Evolutionary conservation across 37 sponge, comb jelly and placozoan genomes (phyloP), one percentile per base, ranked within the genome.

Genomic region (Diacarnus erythraeanus): DNA sequence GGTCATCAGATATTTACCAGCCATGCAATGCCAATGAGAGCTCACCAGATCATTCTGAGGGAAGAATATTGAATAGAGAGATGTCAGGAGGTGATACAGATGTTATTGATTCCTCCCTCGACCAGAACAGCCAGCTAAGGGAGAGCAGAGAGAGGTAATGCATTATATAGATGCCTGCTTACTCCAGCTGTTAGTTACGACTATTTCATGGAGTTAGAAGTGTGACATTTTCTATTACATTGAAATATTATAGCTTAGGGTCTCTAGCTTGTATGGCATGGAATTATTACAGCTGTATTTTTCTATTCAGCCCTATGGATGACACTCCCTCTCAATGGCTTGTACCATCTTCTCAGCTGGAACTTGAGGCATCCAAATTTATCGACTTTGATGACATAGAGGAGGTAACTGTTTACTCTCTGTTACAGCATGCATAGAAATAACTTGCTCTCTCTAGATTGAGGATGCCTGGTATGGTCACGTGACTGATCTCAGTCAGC

Each of bases 391-490:
- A n/a, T n/a, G n/a, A 74, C 42, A 51, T 31, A 4, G 83, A 82
- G 64, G 77, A 76, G 70, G 84, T 83, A 30, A 33, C 27, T 79
- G 64, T 31, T 26, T 3, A 42, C 3, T 61, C 54, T 42, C 8
- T 57, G 59, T 75, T 75, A 25, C 2, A 58, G 18, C 56, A 27
- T 34, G 38, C 33, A 56, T 31, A n/a, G n/a, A n/a, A n/a, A n/a
- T 8, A 39, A 35, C 31, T 64, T 69, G 20, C 34, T 42, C 8
- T 20, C 57, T 51, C 5, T 56, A 87, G 87, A 57, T 87, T 64
- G 88, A 83, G 38, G 81, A 80, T 33, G 38, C 56, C 69, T 93
- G 94, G 94, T 34, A 71, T 10, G 71, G 65, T 10, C 94, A 93
- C 82, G 87, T 93, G 57, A 15, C 67, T 0, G 42, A 58, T 34